Evolutionary conservation across 1,140 invertebrate species (phyloP).

Genomic region (Orchesella cincta): DNA sequence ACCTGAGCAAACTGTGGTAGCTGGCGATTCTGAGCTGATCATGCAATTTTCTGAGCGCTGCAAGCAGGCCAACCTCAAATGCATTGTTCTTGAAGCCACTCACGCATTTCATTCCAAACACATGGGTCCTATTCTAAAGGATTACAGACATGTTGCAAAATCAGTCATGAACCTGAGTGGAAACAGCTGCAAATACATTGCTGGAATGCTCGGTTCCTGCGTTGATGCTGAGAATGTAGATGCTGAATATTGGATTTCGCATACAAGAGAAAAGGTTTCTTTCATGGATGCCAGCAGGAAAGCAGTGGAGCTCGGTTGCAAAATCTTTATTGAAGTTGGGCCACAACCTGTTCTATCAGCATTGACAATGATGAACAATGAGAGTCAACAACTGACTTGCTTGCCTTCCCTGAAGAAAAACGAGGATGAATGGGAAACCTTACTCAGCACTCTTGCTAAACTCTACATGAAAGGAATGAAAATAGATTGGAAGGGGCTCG

Average conservation of each 20-base stretch:
- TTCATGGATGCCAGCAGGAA: background rate
- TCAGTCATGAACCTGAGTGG: background rate
- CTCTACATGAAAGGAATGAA: background rate
- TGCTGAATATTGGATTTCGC: background rate
- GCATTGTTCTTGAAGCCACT: background rate
- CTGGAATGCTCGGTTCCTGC: background rate
- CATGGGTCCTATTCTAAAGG: background rate
- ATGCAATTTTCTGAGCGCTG: background rate
- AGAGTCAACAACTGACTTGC: background rate
- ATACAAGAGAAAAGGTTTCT: background rate
- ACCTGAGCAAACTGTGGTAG: background rate
- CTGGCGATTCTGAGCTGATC: background rate
- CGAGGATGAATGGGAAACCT: constrained; percentile 12
- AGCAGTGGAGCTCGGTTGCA: background rate
- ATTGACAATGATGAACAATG: constrained; percentile 17
- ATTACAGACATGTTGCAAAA: background rate
- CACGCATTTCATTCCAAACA: constrained; percentile 2
- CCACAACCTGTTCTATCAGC: constrained; percentile 4
- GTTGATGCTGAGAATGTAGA: background rate
- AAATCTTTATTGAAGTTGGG: constrained; percentile 6
- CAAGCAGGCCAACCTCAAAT: background rate
- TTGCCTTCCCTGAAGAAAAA: background rate
- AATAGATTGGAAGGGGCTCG: background rate
- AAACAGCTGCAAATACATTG: background rate
- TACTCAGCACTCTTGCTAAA: constrained; percentile 10